Evolutionary conservation across 2,888 invertebrate species (phyloP).

Genomic region (Mesorhabditis sp.): DNA sequence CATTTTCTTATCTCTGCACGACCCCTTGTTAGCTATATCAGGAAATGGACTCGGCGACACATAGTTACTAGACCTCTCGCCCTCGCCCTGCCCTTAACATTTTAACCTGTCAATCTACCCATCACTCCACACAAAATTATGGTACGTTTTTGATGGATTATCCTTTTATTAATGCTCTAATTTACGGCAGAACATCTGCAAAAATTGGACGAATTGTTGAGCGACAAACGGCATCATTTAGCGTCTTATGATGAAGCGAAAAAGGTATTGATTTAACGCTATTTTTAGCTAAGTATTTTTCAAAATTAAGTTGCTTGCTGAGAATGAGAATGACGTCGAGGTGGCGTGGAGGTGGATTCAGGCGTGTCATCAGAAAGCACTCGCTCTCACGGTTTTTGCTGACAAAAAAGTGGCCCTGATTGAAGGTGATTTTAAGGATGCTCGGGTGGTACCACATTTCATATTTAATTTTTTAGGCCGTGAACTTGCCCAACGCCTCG

Average conservation of each 20-base stretch:
- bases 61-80: too few species aligned
- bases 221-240: neutral
- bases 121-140: too few species aligned
- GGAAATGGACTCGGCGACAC: too few species aligned
- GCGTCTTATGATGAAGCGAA: neutral
- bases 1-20: too few species aligned
- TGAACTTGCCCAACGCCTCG: neutral
- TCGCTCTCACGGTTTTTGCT: neutral
- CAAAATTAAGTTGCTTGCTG: neutral
- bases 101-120: too few species aligned
- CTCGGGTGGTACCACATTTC: too few species aligned
- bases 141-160: too few species aligned
- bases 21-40: too few species aligned
- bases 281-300: neutral
- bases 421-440: neutral
- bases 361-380: neutral
- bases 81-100: too few species aligned
- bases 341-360: neutral
- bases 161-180: neutral
- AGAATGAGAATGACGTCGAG: neutral
- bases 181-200: neutral
- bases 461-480: neutral
- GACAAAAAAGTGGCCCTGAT: neutral
- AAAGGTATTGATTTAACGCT: conserved; percentile 3
- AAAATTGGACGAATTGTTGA: neutral